Evolutionary conservation across 2,888 invertebrate species (phyloP).

Genomic region (Sarcophaga variegata): DNA sequence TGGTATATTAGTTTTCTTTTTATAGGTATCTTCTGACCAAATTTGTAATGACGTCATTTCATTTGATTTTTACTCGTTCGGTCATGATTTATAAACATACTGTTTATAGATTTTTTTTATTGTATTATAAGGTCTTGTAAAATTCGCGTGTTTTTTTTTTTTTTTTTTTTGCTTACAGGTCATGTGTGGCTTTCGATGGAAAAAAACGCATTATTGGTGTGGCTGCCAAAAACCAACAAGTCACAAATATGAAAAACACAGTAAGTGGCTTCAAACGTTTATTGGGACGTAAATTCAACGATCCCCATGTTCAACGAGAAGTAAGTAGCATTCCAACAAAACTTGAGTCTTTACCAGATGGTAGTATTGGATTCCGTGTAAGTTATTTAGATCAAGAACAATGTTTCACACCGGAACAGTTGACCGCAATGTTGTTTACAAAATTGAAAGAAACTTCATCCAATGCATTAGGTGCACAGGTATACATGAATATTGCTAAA

Average conservation of each 20-base stretch:
- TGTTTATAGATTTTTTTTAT: constrained; percentile 4
- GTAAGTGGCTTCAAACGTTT: constrained; percentile 96
- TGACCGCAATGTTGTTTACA: constrained; percentile 97
- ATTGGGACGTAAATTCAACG: constrained; percentile 93
- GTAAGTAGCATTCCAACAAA: constrained; percentile 90
- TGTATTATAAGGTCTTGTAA: constrained; percentile 1
- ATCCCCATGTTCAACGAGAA: constrained; percentile 94
- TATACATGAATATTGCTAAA: constrained; percentile 60
- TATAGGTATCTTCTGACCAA: constrained; percentile 13
- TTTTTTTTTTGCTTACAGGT: constrained; percentile 84
- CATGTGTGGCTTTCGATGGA: constrained; percentile 97
- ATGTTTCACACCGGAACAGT: constrained; percentile 95
- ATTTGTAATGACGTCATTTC: constrained; percentile 53
- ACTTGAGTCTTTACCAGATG: constrained; percentile 89
- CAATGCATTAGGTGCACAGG: constrained; percentile 91
- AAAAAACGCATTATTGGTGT: constrained; percentile 97
- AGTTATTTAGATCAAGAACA: constrained; percentile 93
- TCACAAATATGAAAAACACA: constrained; percentile 98
- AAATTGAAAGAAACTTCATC: constrained; percentile 97
- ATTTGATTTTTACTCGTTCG: background rate
- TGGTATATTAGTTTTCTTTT: constrained; percentile 17
- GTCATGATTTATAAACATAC: constrained; percentile 4
- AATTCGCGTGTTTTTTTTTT: constrained; percentile 1
- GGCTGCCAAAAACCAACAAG: constrained; percentile 97
- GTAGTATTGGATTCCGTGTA: constrained; percentile 93